phyloP scores from a whole-genome alignment of 2,113 vertebrate species.

The Stigmatopora nigra region DNA sequence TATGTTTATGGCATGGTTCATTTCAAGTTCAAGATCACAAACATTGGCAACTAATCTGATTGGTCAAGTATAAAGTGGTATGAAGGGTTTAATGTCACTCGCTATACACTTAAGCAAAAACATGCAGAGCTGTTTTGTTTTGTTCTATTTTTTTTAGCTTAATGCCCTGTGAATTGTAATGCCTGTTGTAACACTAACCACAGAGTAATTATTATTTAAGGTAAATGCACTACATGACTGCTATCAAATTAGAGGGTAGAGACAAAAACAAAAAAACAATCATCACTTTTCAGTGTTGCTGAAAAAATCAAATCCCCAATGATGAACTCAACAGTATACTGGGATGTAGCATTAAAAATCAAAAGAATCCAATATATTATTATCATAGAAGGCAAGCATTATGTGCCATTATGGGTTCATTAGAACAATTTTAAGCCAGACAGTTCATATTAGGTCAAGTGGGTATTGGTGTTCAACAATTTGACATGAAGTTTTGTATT shows the following conservation, averaged over 20 bases:
- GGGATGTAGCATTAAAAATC: not conserved
- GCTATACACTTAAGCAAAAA: too few species aligned
- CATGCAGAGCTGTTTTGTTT: not conserved
- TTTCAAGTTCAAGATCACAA: too few species aligned
- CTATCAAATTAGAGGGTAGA: conserved; percentile 3
- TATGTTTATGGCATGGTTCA: too few species aligned
- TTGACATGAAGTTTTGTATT: not conserved
- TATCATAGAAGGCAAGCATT: not conserved
- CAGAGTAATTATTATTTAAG: not conserved
- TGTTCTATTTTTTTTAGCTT: not conserved
- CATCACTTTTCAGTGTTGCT: conserved; percentile 29
- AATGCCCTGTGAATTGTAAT: not conserved
- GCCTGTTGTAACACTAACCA: not conserved
- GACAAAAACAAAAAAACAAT: conserved; percentile 6
- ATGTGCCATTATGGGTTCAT: not conserved
- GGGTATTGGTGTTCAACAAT: not conserved
- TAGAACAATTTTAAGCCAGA: conserved; percentile 26
- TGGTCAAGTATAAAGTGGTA: too few species aligned
- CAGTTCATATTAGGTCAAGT: not conserved
- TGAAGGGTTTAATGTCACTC: too few species aligned
- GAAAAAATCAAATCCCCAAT: not conserved
- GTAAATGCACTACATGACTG: not conserved
- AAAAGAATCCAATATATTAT: not conserved
- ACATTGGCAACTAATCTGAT: too few species aligned
- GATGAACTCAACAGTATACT: too few species aligned